Evolutionary conservation across 2,888 invertebrate genomes (phyloP).

Genomic region (Platynereis dumerilii): DNA sequence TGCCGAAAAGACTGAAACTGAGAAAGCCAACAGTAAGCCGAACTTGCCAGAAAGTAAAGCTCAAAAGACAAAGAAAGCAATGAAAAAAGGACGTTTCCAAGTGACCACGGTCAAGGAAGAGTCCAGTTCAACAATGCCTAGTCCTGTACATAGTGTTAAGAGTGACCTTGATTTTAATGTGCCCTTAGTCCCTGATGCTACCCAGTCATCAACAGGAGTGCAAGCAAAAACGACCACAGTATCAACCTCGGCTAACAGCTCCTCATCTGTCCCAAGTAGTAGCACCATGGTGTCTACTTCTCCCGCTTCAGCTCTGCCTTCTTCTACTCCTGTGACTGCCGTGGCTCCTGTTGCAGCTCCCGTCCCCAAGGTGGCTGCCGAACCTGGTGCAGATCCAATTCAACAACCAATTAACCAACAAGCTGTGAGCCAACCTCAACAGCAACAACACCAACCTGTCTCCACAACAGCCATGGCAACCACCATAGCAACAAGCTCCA

Average conservation of each 20-base stretch:
- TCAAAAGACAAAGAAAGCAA: constrained; percentile 3
- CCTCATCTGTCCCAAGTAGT: background rate
- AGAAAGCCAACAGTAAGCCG: background rate
- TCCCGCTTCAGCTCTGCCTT: background rate
- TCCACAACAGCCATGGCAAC: background rate
- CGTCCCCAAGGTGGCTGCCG: constrained; percentile 7
- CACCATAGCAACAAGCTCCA: constrained; percentile 1
- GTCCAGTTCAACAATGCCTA: constrained; percentile 3
- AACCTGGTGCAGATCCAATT: constrained; percentile 8
- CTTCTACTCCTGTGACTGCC: background rate
- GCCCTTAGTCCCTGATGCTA: background rate
- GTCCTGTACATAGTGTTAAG: background rate
- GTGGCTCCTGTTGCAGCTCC: background rate
- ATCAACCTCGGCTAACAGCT: background rate
- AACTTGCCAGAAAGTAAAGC: constrained; percentile 10
- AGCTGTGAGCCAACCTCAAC: background rate
- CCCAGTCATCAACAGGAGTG: background rate
- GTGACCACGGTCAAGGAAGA: constrained; percentile 24
- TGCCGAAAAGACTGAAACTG: too few relatives aligned
- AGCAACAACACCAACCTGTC: background rate
- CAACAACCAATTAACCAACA: background rate
- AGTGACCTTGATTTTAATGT: background rate
- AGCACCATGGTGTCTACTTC: background rate
- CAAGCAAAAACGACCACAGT: background rate
- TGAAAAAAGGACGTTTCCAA: constrained; percentile 21